Percentiles rank a stretch among this genome's conserved stretches.
These are phyloP conservation scores for Chironomus tentans DNA, from an alignment of 2,888 invertebrate species.

Conservation along the genomic window DNA sequence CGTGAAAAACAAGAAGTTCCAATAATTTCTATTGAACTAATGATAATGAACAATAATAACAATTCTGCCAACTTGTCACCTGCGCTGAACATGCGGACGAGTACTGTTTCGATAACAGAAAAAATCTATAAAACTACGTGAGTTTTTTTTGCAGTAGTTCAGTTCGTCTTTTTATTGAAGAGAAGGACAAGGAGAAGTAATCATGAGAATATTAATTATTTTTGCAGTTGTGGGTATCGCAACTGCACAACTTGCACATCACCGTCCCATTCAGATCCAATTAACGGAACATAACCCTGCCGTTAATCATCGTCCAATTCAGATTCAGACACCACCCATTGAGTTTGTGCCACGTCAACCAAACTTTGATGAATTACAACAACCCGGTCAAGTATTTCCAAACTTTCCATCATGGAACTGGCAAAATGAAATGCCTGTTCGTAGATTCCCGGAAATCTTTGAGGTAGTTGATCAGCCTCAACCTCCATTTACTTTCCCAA, in stretches of 20 bases:
- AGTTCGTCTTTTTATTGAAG: neutral
- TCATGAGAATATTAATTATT: neutral
- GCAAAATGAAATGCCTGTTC: no score
- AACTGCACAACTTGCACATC: neutral
- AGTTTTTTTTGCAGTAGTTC: neutral
- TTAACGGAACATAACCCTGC: no score
- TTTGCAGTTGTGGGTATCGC: neutral
- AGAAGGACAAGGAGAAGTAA: neutral
- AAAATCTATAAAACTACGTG: neutral
- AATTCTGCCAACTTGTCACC: neutral
- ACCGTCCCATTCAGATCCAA: neutral
- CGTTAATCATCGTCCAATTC: neutral
- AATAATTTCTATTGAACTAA: neutral
- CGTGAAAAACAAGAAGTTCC: neutral
- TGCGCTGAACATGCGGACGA: neutral
- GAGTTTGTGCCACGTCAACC: neutral
- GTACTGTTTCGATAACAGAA: neutral
- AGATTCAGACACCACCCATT: neutral
- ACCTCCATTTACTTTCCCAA: no score
- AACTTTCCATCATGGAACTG: no score
- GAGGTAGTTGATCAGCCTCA: no score
- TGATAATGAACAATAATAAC: neutral
- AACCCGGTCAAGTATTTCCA: no score
- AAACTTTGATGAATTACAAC: neutral
- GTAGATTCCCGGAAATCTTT: no score